phyloP scores from a whole-genome alignment of 2,113 vertebrate species.

The Coregonus clupeaformis region DNA sequence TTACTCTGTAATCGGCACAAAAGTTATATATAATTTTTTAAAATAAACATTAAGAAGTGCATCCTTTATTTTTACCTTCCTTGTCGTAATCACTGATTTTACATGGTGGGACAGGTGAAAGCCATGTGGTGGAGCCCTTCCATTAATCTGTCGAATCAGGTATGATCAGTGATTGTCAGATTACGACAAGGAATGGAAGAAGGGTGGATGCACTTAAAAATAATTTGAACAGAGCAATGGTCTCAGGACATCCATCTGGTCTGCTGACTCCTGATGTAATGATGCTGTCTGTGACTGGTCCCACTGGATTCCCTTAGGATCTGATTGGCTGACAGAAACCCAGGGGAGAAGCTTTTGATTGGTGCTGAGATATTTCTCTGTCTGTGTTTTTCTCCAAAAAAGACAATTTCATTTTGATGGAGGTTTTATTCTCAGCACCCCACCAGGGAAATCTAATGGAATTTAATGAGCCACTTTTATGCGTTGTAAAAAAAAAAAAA shows the following conservation, averaged over 20 bases:
- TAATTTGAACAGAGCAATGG: too few species aligned
- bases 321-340: constrained; percentile 14
- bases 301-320: neutral
- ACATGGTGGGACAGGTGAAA: too few species aligned
- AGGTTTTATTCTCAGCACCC: constrained; percentile 27
- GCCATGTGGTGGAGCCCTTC: too few species aligned
- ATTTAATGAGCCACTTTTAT: constrained; percentile 44
- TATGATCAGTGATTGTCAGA: too few species aligned
- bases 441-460: constrained; percentile 35
- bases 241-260: neutral
- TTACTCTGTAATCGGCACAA: too few species aligned
- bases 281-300: neutral
- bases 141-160: too few species aligned
- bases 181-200: too few species aligned
- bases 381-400: constrained; percentile 29
- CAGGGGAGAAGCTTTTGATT: constrained; percentile 7
- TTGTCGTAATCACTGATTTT: too few species aligned
- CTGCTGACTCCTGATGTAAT: neutral
- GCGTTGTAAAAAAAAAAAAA: constrained; percentile 13
- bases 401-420: constrained; percentile 33
- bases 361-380: constrained; percentile 13
- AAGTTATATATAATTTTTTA: too few species aligned
- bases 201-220: too few species aligned
- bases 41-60: too few species aligned
- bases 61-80: too few species aligned